A percentile compares a stretch with the other conserved stretches of the same genome.
phyloP scores from a whole-genome alignment of 1,140 invertebrate genomes.

The Cherax quadricarinatus region DNA sequence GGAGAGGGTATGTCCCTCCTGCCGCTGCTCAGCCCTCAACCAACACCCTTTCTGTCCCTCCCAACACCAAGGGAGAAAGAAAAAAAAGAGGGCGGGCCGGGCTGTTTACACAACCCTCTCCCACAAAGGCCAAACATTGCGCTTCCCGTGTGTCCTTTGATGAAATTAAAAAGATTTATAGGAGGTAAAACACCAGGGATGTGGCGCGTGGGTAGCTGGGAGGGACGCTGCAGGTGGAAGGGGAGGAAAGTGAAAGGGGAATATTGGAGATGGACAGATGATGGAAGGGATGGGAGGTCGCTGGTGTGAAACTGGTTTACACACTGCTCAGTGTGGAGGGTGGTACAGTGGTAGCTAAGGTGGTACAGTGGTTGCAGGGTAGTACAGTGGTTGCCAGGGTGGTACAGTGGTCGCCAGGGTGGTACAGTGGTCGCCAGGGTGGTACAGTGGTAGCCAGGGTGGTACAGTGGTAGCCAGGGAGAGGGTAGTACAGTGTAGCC shows the following conservation, averaged over 20 bases:
- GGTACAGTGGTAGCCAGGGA: too few relatives aligned
- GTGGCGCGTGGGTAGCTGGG: background rate
- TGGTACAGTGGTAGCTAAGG: too few relatives aligned
- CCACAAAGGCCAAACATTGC: background rate
- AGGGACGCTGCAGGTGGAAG: too few relatives aligned
- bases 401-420: too few relatives aligned
- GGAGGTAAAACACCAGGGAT: background rate
- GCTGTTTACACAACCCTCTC: slow-evolving; percentile 5
- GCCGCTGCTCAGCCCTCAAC: background rate
- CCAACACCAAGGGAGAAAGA: background rate
- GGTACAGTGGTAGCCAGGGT: too few relatives aligned
- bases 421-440: too few relatives aligned
- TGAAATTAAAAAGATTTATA: slow-evolving; percentile 7
- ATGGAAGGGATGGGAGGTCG: background rate
- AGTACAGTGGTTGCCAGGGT: too few relatives aligned
- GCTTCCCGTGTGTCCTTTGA: slow-evolving; percentile 29
- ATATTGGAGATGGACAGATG: background rate
- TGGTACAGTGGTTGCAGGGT: too few relatives aligned
- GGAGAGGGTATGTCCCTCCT: background rate
- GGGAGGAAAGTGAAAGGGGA: background rate
- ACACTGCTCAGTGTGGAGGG: background rate
- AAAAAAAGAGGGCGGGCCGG: background rate
- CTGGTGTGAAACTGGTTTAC: background rate
- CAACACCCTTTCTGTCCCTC: background rate
- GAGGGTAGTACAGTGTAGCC: too few relatives aligned